Base-by-base conservation (phyloP, 1,140 invertebrate species). In the Zaprionus lachaisei region DNA sequence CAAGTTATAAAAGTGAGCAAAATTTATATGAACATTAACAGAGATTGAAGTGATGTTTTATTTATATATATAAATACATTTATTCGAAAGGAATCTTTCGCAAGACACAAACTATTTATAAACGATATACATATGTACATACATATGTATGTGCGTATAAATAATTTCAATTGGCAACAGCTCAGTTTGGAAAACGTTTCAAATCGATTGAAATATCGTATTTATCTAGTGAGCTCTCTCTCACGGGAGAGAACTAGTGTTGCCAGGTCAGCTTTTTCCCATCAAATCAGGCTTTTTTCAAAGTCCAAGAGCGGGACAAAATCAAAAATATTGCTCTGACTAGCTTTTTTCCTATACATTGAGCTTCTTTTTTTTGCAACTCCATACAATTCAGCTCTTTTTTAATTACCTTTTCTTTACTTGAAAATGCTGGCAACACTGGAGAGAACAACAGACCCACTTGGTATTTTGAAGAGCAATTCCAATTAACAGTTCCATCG, bases 401-500 rank as follows among this genome's bases (percentile, higher is more conserved):
- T 34, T 34, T 11, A 31, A 31, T 2, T 31, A 31, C 28, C 2
- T 31, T 34, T 34, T 34, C 31, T 11, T 34, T 9, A 9, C 2
- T 11, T 2, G 0, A 34, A 34, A 34, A 34, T 34, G 11, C 31
- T 34, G 31, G 9, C 31, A 34, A 34, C 31, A 9, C 31, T 34
- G 31, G 31, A 34, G 9, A 34, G 31, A 34, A 34, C 9, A 34
- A 34, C 31, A 11, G 31, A 11, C 14, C 34, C 26, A 64, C 47
- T 69, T 47, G 58, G 22, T 44, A 15, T 47, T 69, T 44, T 69
- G 51, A 41, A 54, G 41, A 31, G 61, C 17, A 38, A 34, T 55
- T 38, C 37, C 65, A 60, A 74, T 75, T 56, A 63, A 65, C 55
- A 56, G 62, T 55, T 38, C 28, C 61, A 31, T 72, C 69, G 38